Conservation (phyloP, 1,140 invertebrate genomes). For the Zaprionus africanus region DNA sequence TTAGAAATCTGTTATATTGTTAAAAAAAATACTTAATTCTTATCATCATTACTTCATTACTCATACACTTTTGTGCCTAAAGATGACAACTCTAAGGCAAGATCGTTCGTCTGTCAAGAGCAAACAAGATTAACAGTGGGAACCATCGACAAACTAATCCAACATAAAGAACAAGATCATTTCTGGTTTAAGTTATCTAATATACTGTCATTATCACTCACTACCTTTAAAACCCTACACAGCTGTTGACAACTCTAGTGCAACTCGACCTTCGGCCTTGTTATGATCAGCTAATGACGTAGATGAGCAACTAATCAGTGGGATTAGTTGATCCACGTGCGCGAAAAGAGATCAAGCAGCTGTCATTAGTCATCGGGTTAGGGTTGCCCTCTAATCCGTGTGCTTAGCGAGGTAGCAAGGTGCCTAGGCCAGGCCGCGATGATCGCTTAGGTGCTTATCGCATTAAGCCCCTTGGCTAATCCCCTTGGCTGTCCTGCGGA, state of each 20-base stretch:
- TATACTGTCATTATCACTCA: background rate
- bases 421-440: conserved; percentile 21
- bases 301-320: background rate
- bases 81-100: background rate
- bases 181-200: too few species aligned
- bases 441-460: conserved; percentile 44
- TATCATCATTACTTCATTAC: background rate
- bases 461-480: conserved; percentile 38
- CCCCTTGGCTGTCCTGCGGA: conserved; percentile 6
- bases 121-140: too few species aligned
- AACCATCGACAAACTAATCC: background rate
- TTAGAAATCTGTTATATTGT: background rate
- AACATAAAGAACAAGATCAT: too few species aligned
- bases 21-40: background rate
- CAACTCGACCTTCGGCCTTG: background rate
- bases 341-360: conserved; percentile 21
- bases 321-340: conserved; percentile 15
- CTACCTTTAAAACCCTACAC: background rate
- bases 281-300: background rate
- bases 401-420: conserved; percentile 21
- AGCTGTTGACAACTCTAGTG: background rate
- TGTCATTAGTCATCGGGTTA: background rate
- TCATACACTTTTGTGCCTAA: background rate
- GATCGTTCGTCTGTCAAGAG: too few species aligned
- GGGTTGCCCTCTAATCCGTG: conserved; percentile 25